Evolutionary conservation across 2,888 invertebrate species (phyloP).

Genomic region (Subacronicta megacephala): DNA sequence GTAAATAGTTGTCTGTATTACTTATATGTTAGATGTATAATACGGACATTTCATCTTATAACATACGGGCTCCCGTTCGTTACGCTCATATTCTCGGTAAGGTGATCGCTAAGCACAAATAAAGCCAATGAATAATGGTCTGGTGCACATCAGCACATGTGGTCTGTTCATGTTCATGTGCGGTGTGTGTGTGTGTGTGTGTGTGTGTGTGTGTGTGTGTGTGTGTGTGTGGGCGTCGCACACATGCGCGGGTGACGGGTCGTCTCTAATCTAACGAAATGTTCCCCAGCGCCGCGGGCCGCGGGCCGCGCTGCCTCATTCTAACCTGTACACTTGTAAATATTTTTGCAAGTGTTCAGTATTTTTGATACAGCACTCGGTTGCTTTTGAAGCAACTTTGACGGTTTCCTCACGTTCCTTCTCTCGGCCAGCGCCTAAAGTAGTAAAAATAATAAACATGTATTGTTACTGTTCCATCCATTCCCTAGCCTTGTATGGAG

Average conservation of each 20-base stretch:
- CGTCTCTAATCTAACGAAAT: no score
- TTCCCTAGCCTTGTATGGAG: constrained; percentile 4
- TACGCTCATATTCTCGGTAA: constrained; percentile 5
- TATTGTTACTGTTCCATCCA: not conserved
- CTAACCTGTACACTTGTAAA: constrained; percentile 21
- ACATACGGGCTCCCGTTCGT: constrained; percentile 10
- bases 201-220: not conserved
- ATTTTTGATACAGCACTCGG: constrained; percentile 20
- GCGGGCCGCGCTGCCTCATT: no score
- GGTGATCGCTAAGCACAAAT: constrained; percentile 7
- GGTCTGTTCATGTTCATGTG: no score
- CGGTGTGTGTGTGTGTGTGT: not conserved
- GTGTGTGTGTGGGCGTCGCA: no score
- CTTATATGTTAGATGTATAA: no score
- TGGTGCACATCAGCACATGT: constrained; percentile 30
- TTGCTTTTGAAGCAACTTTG: constrained; percentile 21
- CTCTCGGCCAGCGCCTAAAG: constrained; percentile 11
- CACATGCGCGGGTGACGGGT: not conserved
- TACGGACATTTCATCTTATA: constrained; percentile 21
- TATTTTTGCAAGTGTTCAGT: constrained; percentile 47
- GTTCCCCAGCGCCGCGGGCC: constrained; percentile 12
- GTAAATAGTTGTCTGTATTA: no score
- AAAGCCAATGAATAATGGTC: constrained; percentile 7
- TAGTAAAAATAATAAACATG: constrained; percentile 35
- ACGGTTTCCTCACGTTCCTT: constrained; percentile 11